Evolutionary conservation across 2,797 vertebrate genomes (phyloP).

Genomic region (Phrynocephalus forsythii): DNA sequence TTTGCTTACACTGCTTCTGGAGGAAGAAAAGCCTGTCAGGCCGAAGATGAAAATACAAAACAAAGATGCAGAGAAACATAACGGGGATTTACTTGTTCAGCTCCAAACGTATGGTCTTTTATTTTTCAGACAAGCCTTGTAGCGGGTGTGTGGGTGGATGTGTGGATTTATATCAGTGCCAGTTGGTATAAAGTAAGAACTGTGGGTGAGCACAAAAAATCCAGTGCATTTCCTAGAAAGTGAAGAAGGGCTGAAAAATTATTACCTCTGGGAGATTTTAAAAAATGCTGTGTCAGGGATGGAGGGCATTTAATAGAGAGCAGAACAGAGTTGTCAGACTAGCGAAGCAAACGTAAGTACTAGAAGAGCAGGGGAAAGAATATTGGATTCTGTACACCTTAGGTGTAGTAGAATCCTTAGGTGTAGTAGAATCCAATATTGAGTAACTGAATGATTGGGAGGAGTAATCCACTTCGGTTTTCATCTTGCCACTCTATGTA

Average conservation of each 20-base stretch:
- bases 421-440: too few species aligned
- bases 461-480: not conserved
- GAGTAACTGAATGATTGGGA: not conserved
- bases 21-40: not conserved
- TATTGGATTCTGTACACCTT: too few species aligned
- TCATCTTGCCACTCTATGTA: not conserved
- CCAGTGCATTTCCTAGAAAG: too few species aligned
- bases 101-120: not conserved
- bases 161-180: not conserved
- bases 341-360: not conserved
- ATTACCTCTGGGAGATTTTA: not conserved
- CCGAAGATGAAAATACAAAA: not conserved
- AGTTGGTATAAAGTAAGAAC: not conserved
- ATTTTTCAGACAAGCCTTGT: not conserved
- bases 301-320: not conserved
- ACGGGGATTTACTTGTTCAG: not conserved
- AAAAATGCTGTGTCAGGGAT: rapidly evolving
- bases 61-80: not conserved
- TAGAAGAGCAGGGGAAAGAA: not conserved
- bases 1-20: not conserved
- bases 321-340: not conserved
- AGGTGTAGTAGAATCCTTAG: too few species aligned
- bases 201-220: too few species aligned
- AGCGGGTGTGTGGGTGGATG: not conserved
- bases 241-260: not conserved